Base-by-base conservation (phyloP, 1,140 invertebrate species). In the Nylanderia fulva region DNA sequence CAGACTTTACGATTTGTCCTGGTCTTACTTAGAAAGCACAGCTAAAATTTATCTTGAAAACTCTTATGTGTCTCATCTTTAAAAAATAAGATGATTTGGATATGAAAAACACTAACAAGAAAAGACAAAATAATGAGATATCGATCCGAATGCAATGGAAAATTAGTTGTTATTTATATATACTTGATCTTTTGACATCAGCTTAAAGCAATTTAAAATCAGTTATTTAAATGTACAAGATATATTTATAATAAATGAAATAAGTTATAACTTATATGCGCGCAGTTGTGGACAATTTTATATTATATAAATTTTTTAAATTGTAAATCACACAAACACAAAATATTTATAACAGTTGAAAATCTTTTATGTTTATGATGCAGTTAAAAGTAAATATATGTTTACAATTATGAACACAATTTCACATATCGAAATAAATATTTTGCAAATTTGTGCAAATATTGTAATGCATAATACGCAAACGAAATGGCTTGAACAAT, bases 1-100 rank as follows among this genome's bases (percentile, higher is more conserved):
- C 24, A 72, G 52, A 82, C 64, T 82, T 45, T 58, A 71, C 77
- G 77, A 82, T 82, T 82, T 82, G 52, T 82, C 52, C 77, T n/a
- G 33, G 52, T 82, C 52, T 58, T 45, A 29, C 42, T 64, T 27
- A 5, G 66, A 45, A 27, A 72, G 36, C 52, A 36, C 7, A 9
- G 52, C 13, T 45, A 39, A 71, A 82, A 82, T 82, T 82, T 33
- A 33, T 71, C 77, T 58, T 71, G 77, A n/a, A n/a, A n/a, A 58
- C 52, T 29, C 27, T 82, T 69, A 24, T 2, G 2, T 60, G 52
- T 72, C 39, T 82, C 66, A 82, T 80, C 29, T 33, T 80, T 72
- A 27, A 82, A 45, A 15, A 21, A 36, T 8, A 33, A 1, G 0
- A 39, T 52, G 24, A 33, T 52, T 24, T 45, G 33, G 13, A 58